Conservation (phyloP, 1,140 invertebrate genomes). For the Hestina assimilis region DNA sequence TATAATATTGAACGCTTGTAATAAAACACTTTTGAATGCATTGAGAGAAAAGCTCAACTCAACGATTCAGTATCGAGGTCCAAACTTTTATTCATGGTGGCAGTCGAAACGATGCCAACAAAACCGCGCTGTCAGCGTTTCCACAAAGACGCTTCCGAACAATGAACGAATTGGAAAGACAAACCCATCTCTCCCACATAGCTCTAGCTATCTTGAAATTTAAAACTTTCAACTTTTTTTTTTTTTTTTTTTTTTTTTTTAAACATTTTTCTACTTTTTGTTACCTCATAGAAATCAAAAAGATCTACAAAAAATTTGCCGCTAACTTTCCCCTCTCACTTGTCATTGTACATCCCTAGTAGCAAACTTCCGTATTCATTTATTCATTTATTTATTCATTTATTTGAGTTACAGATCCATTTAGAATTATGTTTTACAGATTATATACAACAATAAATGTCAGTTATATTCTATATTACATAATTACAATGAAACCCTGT, state of each 20-base stretch:
- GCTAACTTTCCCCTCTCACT: no score
- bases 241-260: neutral
- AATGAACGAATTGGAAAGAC: constrained; percentile 29
- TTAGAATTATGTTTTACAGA: no score
- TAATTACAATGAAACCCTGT: no score
- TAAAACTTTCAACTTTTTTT: constrained; percentile 1
- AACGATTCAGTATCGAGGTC: constrained; percentile 13
- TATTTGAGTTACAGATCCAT: no score
- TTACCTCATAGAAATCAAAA: no score
- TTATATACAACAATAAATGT: no score
- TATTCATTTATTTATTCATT: no score
- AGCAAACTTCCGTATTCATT: no score
- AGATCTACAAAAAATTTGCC: no score
- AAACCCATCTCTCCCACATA: constrained; percentile 17
- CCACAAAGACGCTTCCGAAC: constrained; percentile 27
- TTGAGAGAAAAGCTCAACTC: constrained; percentile 2
- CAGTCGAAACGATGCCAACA: constrained; percentile 17
- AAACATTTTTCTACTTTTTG: no score
- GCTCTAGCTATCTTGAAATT: constrained; percentile 23
- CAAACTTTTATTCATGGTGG: constrained; percentile 23
- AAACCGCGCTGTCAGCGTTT: constrained; percentile 22
- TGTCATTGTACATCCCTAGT: no score
- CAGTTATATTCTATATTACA: no score
- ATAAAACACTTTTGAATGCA: constrained; percentile 1
- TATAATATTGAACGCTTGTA: neutral